A percentile compares a stretch with the other conserved stretches of the same genome.
Evolutionary conservation across 2,797 vertebrate genomes (phyloP).

Genomic region (Varecia variegata): DNA sequence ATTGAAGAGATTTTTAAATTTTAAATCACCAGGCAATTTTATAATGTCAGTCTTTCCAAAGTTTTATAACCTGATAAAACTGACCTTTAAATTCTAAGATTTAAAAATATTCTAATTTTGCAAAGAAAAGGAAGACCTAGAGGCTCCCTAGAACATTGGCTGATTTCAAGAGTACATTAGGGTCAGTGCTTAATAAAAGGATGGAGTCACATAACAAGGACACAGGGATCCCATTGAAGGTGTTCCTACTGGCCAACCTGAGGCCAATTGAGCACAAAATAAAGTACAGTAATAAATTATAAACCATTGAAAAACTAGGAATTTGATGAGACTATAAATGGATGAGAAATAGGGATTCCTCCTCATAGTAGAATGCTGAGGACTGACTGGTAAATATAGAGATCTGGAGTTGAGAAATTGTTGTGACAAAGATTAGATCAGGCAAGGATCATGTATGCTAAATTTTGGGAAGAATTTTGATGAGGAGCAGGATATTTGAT

Average conservation of each 20-base stretch:
- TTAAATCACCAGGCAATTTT: not conserved
- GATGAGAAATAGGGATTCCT: not conserved
- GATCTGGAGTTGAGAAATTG: not conserved
- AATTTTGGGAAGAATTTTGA: not conserved
- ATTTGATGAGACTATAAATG: not conserved
- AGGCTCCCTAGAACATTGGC: not conserved
- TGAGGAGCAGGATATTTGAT: constrained; percentile 18
- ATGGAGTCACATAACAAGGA: not conserved
- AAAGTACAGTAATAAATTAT: constrained; percentile 5
- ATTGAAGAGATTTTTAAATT: not conserved
- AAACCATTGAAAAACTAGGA: constrained; percentile 9
- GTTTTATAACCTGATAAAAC: constrained; percentile 9
- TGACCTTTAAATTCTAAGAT: constrained; percentile 16
- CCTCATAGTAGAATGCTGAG: not conserved
- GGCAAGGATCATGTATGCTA: not conserved
- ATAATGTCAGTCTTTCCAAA: not conserved
- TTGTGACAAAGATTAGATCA: not conserved
- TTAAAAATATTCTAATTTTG: not conserved
- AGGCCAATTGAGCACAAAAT: not conserved
- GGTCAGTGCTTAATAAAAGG: not conserved
- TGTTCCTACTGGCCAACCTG: not conserved
- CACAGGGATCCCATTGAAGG: not conserved
- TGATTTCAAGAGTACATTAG: not conserved
- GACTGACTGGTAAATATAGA: not conserved
- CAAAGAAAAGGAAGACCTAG: not conserved